Evolutionary conservation across 2,797 vertebrate genomes (phyloP).

Genomic region (Stomatorhinus walkeri): DNA sequence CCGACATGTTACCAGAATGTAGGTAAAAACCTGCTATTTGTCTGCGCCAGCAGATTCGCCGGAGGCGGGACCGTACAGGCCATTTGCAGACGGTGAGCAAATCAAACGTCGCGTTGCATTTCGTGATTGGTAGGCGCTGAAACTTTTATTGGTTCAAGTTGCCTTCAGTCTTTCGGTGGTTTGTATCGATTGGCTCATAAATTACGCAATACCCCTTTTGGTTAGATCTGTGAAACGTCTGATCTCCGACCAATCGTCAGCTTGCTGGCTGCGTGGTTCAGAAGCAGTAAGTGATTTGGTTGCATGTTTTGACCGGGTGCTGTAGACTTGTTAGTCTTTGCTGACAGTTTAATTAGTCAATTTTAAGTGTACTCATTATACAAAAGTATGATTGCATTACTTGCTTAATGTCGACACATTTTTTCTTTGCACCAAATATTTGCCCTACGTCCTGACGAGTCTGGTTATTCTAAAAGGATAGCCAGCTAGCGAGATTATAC

Average conservation of each 20-base stretch:
- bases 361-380: not conserved
- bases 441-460: not conserved
- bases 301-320: not conserved
- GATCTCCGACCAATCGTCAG: not conserved
- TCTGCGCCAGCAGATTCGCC: not conserved
- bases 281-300: not conserved
- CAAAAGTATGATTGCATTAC: not conserved
- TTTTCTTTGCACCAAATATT: not conserved
- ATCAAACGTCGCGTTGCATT: slow-evolving; percentile 25
- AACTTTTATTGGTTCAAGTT: not conserved
- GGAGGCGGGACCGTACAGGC: not conserved
- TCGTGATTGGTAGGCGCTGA: no score
- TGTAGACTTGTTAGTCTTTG: not conserved
- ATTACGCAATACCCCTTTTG: not conserved
- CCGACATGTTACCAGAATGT: slow-evolving; percentile 58
- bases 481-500: not conserved
- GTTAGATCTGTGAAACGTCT: not conserved
- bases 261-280: not conserved
- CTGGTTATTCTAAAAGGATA: not conserved
- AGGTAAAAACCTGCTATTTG: not conserved
- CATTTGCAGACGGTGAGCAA: slow-evolving; percentile 35
- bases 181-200: slow-evolving; percentile 1
- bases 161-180: not conserved
- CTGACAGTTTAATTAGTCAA: not conserved
- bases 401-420: not conserved